Evolutionary conservation across 2,888 invertebrate genomes (phyloP), one percentile per base, ranked within the genome.

Genomic region (Keiferia lycopersicella): DNA sequence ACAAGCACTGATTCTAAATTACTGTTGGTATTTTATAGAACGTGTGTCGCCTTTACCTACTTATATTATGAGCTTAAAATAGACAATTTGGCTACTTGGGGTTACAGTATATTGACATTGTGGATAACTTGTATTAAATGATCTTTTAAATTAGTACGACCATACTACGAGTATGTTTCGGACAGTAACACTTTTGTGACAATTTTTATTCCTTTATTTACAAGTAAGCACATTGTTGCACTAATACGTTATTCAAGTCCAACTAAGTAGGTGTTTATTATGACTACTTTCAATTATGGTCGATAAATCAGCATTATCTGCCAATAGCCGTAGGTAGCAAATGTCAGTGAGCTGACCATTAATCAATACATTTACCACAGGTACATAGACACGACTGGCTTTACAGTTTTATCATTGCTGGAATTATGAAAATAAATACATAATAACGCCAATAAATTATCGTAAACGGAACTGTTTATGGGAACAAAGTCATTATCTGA

Each of bases 401-500:
- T 60, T 20, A 22, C 60, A 41, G 20, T 14, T 26, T 22, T 60
- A 48, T 45, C 58, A 60, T n/a, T 12, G 59, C 22, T 16, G 45
- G 26, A 16, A 41, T 61, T 61, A 48, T 50, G 61, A 50, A 61
- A 61, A 61, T 50, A 60, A n/a, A 26, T 50, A 58, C 26, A 53
- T 60, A 50, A 60, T 64, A 34, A 56, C 50, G 14, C 30, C 39
- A 7, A 62, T 50, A 57, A 61, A 62, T 51, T 53, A 62, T 62
- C 38, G 51, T 18, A 53, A 62, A 41, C 62, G 62, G 62, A 62
- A 62, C 62, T 62, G 68, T 67, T 67, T 71, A 67, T 69, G 65
- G 65, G 66, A 67, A 68, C 69, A 66, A 64, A 69, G 73, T 78
- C 75, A 81, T 81, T 82, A 83, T 82, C 81, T 75, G 82, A 80